Conservation (phyloP, 2,113 vertebrate genomes). For the rat (Rattus norvegicus) region DNA sequence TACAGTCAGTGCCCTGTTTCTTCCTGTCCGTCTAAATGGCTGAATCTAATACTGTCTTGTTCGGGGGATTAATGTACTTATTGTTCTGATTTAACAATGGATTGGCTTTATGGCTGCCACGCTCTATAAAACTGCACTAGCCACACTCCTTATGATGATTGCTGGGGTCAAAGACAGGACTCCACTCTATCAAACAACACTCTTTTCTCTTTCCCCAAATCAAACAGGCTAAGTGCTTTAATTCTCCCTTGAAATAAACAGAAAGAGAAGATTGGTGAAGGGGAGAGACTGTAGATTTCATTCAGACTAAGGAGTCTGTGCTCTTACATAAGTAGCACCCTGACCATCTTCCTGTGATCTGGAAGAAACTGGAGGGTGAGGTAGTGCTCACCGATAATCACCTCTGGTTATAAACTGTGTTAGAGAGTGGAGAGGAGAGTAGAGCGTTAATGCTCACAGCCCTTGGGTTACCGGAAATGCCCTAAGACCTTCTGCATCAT, state of each 20-base stretch:
- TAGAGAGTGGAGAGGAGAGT: neutral
- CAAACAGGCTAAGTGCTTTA: slow-evolving; percentile 32
- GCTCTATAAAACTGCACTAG: neutral
- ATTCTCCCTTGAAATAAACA: slow-evolving; percentile 13
- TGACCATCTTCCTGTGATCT: neutral
- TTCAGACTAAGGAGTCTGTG: neutral
- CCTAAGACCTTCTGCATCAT: neutral
- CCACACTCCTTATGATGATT: neutral
- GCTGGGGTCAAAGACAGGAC: neutral
- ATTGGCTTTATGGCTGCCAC: slow-evolving; percentile 54
- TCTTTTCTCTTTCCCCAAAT: neutral
- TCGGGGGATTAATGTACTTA: slow-evolving; percentile 28
- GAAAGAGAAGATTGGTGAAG: neutral
- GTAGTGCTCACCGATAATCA: neutral
- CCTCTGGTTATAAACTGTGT: neutral
- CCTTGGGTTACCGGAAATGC: neutral
- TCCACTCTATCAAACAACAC: neutral
- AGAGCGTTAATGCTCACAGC: neutral
- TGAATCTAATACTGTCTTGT: slow-evolving; percentile 54
- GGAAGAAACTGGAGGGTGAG: neutral
- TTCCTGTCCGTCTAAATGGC: slow-evolving; percentile 43
- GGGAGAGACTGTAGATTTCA: neutral
- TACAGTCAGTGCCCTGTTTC: slow-evolving; percentile 2
- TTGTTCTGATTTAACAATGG: slow-evolving; percentile 52
- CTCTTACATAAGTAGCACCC: neutral